These are phyloP conservation scores for Chiridota heheva DNA, from an alignment of 35 echinoderm and acorn worm genomes.

Conservation along the genomic window DNA sequence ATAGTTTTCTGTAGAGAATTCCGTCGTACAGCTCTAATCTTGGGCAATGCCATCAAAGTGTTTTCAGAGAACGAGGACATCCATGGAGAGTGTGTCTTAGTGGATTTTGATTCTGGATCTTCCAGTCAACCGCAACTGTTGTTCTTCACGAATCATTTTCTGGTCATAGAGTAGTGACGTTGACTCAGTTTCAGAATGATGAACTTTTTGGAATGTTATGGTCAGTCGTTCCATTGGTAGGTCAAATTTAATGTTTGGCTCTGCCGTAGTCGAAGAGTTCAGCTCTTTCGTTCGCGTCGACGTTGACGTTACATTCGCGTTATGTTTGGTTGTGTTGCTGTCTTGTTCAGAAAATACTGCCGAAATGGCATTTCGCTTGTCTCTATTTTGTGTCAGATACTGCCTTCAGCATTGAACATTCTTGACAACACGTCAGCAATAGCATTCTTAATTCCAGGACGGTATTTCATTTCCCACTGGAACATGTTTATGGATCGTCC, in stretches of 20 bases:
- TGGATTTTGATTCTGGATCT: not conserved
- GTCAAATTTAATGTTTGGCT: too few species aligned
- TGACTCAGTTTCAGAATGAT: too few species aligned
- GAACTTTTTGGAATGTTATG: too few species aligned
- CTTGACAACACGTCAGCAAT: constrained; percentile 16
- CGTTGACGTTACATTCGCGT: not conserved
- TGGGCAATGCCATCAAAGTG: constrained; percentile 23
- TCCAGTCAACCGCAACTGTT: not conserved
- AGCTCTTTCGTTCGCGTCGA: too few species aligned
- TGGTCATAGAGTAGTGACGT: not conserved
- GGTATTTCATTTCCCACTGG: constrained; percentile 41
- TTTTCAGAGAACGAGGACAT: not conserved
- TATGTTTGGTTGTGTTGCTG: not conserved
- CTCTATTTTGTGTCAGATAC: not conserved
- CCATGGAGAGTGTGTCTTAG: not conserved
- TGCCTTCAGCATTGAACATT: not conserved
- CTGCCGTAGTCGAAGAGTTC: too few species aligned
- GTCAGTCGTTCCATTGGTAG: too few species aligned
- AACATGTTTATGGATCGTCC: too few species aligned
- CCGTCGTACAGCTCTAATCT: not conserved
- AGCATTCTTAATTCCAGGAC: not conserved
- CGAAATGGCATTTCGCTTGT: not conserved
- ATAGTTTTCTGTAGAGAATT: not conserved
- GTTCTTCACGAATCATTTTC: not conserved
- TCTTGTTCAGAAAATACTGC: not conserved